Base-by-base conservation (phyloP, 2,113 vertebrate genomes). In the Macquaria australasica region DNA sequence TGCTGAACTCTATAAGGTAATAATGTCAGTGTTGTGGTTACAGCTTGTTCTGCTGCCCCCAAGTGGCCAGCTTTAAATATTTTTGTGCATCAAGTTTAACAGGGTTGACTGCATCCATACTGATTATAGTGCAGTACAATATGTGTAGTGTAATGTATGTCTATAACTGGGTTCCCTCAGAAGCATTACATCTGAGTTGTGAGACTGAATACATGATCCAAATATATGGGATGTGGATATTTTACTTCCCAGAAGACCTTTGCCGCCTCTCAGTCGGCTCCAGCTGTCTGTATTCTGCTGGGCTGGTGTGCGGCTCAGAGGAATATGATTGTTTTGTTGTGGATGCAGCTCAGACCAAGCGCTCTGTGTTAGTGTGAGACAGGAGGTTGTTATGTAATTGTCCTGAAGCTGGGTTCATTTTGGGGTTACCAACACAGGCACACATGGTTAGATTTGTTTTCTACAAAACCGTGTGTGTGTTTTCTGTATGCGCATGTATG, bases 341-440 rank as follows among this genome's bases (percentile, higher is more conserved):
- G 51, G 45, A 53, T 51, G 68, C 15, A 53, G 60, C 62, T 73
- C 71, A 34, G 70, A 20, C 60, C 69, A 9, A 21, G 39, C 0
- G 3, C 74, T 69, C 31, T 0, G 11, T 23, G 56, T 8, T 34
- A 8, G 18, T 43, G 66, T 72, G 50, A 82, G 72, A 59, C 73
- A 64, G 37, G 63, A 55, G 59, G 39, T 28, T 43, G 67, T 85
- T 87, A 53, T 76, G 58, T 71, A 85, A 88, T 58, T 64, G 76
- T 68, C 82, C 73, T 77, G 73, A 25, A n/a, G 50, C 70, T 16
- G 70, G 60, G 84, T 82, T 83, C 81, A 64, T 58, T 20, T 45
- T 4, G 48, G 58, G 85, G 72, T 81, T 53, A 85, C 64, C 70
- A 23, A 50, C 68, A 67, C 56, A 71, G 23, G 37, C 58, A 12